Evolutionary conservation across 2,888 invertebrate genomes (phyloP), one percentile per base, ranked within the genome.

Genomic region (Vandiemenella viatica): DNA sequence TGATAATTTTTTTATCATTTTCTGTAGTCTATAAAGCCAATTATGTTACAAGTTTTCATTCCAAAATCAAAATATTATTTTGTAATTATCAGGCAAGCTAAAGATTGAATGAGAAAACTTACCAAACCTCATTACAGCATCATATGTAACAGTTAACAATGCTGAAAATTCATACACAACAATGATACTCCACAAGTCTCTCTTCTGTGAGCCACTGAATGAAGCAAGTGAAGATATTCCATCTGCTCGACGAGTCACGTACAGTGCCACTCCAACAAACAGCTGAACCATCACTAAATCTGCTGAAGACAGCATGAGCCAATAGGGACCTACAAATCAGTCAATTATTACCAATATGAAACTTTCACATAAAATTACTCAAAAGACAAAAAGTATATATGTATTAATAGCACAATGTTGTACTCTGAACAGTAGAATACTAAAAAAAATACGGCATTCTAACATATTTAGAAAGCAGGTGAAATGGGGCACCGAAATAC

Each of bases 131-230:
- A 64, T 62, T 4, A 62, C 56, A 37, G 61, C 58, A 54, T 65
- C 63, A 54, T 62, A 65, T 19, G 60, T 57, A 22, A 64, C 55
- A 13, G 63, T 61, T 41, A 63, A 56, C 20, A 67, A 56, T 17
- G 71, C 70, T 10, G 71, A 70, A 38, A 69, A 56, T 58, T 71
- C 69, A 57, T 69, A 70, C n/a, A 67, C 67, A 43, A 66, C 60
- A 20, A 70, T 66, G 40, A 71, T 64, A 54, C 69, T 67, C 71
- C 71, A 71, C 16, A 72, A 62, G 55, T 71, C 70, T 55, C 68
- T 58, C 45, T 69, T 70, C 55, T 71, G 69, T 37, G 68, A 59
- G 57, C 63, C 59, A 41, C 66, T 61, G 7, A 67, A 67, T 21
- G 60, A 60, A 46, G 58, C 54, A 5, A 54, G 48, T 17, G 53